A percentile compares a stretch with the other conserved stretches of the same genome.
These are phyloP conservation scores for Zoanthus sansibaricus DNA, from an alignment of 92 coral and sea anemone genomes.

Conservation along the genomic window DNA sequence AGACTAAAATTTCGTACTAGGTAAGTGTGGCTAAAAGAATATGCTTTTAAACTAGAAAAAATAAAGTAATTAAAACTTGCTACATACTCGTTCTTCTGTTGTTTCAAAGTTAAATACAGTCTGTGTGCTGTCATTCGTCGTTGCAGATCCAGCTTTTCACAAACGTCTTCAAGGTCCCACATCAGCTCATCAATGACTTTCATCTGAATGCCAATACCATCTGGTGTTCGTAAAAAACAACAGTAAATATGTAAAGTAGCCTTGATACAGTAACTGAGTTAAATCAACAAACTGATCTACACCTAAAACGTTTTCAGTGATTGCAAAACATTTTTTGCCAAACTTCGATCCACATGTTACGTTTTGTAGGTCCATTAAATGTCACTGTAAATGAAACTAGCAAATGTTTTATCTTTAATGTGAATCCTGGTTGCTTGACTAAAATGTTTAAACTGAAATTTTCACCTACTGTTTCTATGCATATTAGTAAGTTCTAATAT, in stretches of 20 bases:
- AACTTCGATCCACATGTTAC: no score
- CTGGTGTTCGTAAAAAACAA: constrained; percentile 45
- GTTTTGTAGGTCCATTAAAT: no score
- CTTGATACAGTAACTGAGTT: no score
- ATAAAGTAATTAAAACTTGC: background rate
- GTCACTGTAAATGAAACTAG: no score
- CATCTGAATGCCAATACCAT: constrained; percentile 88
- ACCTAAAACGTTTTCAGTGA: background rate
- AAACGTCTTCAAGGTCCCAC: constrained; percentile 90
- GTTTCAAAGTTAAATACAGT: constrained; percentile 80
- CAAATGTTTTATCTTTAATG: no score
- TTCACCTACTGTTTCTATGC: no score
- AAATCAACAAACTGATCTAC: no score
- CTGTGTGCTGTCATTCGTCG: constrained; percentile 84
- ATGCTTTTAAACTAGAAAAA: background rate
- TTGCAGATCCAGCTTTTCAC: constrained; percentile 86
- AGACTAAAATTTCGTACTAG: no score
- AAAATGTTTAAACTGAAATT: no score
- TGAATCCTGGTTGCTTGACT: no score
- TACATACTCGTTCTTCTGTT: constrained; percentile 91
- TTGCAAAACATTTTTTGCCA: background rate
- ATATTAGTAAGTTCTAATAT: no score
- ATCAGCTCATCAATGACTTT: constrained; percentile 89
- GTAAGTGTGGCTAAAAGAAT: no score
- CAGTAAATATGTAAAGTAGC: background rate